Conservation (phyloP, 1,140 invertebrate genomes). For the Heliconius hewitsoni region DNA sequence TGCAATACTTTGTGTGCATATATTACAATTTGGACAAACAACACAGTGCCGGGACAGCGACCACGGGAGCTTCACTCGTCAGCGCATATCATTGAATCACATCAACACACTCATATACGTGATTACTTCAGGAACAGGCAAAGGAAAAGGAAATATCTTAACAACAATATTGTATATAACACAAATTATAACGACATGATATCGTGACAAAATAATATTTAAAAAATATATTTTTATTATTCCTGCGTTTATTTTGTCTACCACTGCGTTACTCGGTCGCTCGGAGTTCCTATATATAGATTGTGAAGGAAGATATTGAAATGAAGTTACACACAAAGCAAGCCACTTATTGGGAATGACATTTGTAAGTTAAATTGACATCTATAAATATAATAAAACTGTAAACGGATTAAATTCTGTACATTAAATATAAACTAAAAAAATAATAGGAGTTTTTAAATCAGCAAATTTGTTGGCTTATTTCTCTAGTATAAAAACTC, state of each 20-base stretch:
- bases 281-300: no score
- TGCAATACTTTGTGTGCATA: neutral
- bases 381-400: no score
- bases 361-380: no score
- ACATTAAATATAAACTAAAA: no score
- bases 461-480: no score
- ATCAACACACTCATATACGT: constrained; percentile 33
- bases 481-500: no score
- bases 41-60: constrained; percentile 14
- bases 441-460: no score
- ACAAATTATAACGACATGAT: constrained; percentile 54
- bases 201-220: constrained; percentile 40
- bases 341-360: no score
- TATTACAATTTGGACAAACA: neutral
- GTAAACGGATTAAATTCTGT: no score
- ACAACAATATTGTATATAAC: constrained; percentile 56
- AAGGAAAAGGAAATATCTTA: constrained; percentile 53
- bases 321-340: no score
- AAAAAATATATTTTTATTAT: constrained; percentile 37
- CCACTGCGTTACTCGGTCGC: no score
- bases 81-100: constrained; percentile 30
- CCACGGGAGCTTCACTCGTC: constrained; percentile 18
- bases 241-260: constrained; percentile 15
- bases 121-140: constrained; percentile 53
- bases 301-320: no score